Conservation (phyloP, 2,113 vertebrate species). For the Chrysemys picta region DNA sequence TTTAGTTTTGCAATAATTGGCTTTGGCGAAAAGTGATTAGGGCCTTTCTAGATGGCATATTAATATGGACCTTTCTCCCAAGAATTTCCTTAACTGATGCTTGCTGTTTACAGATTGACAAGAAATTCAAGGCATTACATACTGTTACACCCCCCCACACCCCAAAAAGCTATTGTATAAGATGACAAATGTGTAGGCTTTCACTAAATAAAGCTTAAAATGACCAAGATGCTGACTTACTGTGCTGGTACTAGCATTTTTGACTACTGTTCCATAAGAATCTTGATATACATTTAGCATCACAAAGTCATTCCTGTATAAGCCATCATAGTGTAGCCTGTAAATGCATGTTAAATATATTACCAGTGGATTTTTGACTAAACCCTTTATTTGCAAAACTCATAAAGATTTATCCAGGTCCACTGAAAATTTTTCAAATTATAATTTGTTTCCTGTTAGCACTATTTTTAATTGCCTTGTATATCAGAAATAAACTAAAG, state of each 20-base stretch:
- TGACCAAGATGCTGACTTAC: background rate
- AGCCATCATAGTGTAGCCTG: background rate
- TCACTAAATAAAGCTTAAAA: background rate
- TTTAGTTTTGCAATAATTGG: background rate
- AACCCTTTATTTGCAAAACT: background rate
- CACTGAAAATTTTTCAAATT: background rate
- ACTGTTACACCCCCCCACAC: background rate
- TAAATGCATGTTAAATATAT: background rate
- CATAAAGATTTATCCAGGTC: slow-evolving; percentile 18
- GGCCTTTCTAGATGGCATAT: background rate
- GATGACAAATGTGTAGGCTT: background rate
- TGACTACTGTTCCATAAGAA: background rate
- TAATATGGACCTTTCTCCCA: background rate
- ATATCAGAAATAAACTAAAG: background rate
- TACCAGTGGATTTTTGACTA: background rate
- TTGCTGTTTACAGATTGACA: background rate
- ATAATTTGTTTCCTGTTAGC: too few relatives aligned
- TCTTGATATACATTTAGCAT: background rate
- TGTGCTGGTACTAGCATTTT: background rate
- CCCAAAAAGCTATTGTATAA: background rate
- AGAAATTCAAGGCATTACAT: background rate
- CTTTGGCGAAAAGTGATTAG: background rate
- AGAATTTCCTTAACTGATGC: background rate
- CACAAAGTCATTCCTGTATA: background rate
- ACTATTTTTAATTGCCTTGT: too few relatives aligned